A percentile compares a stretch with the other conserved stretches of the same genome.
phyloP scores from a whole-genome alignment of 2,113 vertebrate species.

The Agelaius phoeniceus region DNA sequence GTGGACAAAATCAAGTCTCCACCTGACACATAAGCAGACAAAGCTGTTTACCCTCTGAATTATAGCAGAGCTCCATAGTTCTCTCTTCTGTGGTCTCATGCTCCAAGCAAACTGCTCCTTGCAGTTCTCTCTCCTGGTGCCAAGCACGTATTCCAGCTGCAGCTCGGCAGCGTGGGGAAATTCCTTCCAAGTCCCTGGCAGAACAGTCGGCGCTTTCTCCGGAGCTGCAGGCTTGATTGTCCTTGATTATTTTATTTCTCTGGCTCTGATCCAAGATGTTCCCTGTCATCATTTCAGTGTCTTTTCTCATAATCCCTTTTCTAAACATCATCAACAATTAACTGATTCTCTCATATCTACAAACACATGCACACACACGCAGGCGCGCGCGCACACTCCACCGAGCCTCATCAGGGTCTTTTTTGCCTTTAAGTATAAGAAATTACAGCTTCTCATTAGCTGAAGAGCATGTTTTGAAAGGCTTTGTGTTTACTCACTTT shows the following conservation, averaged over 20 bases:
- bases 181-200: slow-evolving; percentile 61
- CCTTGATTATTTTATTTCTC: slow-evolving; percentile 73
- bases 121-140: slow-evolving; percentile 47
- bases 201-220: slow-evolving; percentile 63
- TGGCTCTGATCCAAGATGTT: slow-evolving; percentile 80
- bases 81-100: slow-evolving; percentile 34
- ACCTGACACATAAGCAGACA: slow-evolving; percentile 52
- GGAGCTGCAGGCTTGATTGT: slow-evolving; percentile 75
- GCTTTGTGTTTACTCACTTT: slow-evolving; percentile 83
- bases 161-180: slow-evolving; percentile 37
- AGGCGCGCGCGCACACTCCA: slow-evolving; percentile 65
- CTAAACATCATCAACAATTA: slow-evolving; percentile 83
- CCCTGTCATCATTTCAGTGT: slow-evolving; percentile 78
- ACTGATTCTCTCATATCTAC: slow-evolving; percentile 69
- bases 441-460: slow-evolving; percentile 81
- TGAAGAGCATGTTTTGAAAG: slow-evolving; percentile 76
- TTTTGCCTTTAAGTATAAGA: slow-evolving; percentile 79
- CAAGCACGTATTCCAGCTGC: slow-evolving; percentile 48
- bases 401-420: slow-evolving; percentile 73
- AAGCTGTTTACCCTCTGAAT: slow-evolving; percentile 45
- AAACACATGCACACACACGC: slow-evolving; percentile 56
- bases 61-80: slow-evolving; percentile 44
- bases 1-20: slow-evolving; percentile 49
- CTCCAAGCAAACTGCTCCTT: slow-evolving; percentile 44
- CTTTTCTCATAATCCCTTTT: slow-evolving; percentile 80